Evolutionary conservation across 2,113 vertebrate genomes (phyloP).

Genomic region (Rhinolophus ferrumequinum): DNA sequence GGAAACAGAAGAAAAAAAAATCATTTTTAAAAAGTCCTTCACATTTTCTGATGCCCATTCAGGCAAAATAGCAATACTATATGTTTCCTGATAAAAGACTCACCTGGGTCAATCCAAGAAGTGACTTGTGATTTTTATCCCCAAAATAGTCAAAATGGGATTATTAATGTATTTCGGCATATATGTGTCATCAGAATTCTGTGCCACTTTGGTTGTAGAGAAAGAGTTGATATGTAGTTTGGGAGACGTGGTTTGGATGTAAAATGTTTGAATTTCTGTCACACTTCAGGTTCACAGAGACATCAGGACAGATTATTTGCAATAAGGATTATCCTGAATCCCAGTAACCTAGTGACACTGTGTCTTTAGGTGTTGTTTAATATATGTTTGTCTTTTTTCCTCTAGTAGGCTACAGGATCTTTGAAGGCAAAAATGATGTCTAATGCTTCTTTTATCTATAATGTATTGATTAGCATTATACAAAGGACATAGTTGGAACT

Average conservation of each 20-base stretch:
- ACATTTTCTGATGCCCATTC: neutral
- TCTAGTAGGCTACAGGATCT: neutral
- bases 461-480: neutral
- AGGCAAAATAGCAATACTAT: neutral
- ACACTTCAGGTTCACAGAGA: neutral
- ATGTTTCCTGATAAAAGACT: neutral
- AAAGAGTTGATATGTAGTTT: neutral
- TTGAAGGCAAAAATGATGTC: neutral
- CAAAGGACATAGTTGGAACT: neutral
- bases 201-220: neutral
- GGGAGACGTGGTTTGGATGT: neutral
- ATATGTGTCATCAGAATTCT: neutral
- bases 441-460: neutral
- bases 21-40: neutral
- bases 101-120: neutral
- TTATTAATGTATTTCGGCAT: neutral
- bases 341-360: neutral
- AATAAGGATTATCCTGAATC: neutral
- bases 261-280: slow-evolving; percentile 42
- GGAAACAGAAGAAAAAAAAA: neutral
- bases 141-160: neutral
- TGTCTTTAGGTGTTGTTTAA: neutral
- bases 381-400: neutral
- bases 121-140: neutral
- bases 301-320: neutral